Evolutionary conservation across 2,113 vertebrate species (phyloP), one percentile per base, ranked within the genome.

Genomic region (Saguinus midas): DNA sequence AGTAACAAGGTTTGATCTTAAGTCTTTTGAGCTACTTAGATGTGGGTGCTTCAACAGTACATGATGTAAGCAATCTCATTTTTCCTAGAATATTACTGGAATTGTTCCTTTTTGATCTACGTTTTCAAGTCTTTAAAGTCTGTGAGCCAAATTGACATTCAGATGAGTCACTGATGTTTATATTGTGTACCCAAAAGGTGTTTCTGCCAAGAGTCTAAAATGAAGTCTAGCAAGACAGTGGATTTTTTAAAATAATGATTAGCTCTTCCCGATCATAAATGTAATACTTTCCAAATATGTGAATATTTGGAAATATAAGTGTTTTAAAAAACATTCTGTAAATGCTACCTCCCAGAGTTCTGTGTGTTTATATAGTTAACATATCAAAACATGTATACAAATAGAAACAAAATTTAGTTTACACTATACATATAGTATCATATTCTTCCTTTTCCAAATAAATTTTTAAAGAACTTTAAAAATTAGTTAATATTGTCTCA

Each of bases 1-100:
- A 94, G 92, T 75, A 94, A 75, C 85, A 76, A 96, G 64, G 87
- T 57, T 85, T 85, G 92, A 95, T 97, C 92, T 96, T 93, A 96
- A 97, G 78, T 96, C 94, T 97, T 97, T 94, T 97, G 94, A 96
- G 76, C 70, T 83, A 50, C 92, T 83, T 96, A 32, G 91, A 48
- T 91, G 48, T 68, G 84, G 21, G 76, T 95, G 79, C 78, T 91
- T 48, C 97, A 90, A 88, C 45, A 88, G 37, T 25, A 37, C 78
- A 57, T 76, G 87, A 92, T 43, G 64, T 61, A 61, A 78, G 58
- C 82, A 85, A 73, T 95, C 78, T 58, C 40, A 52, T 90, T 94
- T 95, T 87, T 89, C 52, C 72, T 97, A 84, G 84, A 84, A 80
- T 96, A 81, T 78, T 92, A 61, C 1, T 91, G 66, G n/a, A 95